Base-by-base conservation (phyloP, 2,797 vertebrate species). In the Bucorvus abyssinicus region DNA sequence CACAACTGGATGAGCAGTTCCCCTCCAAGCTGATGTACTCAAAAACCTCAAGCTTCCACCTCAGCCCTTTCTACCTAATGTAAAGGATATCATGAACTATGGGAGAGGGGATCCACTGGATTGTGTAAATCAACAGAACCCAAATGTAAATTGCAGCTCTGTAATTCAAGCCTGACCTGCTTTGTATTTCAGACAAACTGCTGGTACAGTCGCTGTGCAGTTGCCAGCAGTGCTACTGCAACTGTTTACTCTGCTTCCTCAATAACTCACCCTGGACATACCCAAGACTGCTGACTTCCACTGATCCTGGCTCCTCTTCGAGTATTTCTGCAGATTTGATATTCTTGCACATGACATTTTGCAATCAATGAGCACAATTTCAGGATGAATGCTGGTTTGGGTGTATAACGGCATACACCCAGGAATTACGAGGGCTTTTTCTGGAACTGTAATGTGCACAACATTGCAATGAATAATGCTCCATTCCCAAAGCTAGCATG, bases 391-490 rank as follows among this genome's bases (percentile, higher is more conserved):
- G 50, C 67, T 90, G 87, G 92, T 84, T 75, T 81, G 75, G 89
- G 59, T 36, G 47, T 52, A 27, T n/a, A 53, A 55, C 2, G 0
- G 40, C 85, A 86, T 5, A 73, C 3, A 73, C 3, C 7, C n/a
- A 79, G 63, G 52, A 96, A 91, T 96, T 94, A 78, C 0, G 6
- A 90, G 69, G 79, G 83, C 71, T 88, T 93, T 86, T 94, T 91
- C 89, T 94, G 87, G 76, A 93, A 74, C 89, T 64, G 47, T 70
- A 87, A 36, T 22, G 57, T 45, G 38, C 76, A 90, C 89, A 65
- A 55, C 85, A 56, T 34, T 45, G 56, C 59, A 21, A 42, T 91
- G 89, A 94, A 73, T 88, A 88, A 91, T n/a, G 74, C 50, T 79
- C 42, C 67, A 10, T 40, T 92, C 76, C 87, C 69, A 69, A 44